Evolutionary conservation across 2,113 vertebrate genomes (phyloP).

Genomic region (Gyps fulvus): DNA sequence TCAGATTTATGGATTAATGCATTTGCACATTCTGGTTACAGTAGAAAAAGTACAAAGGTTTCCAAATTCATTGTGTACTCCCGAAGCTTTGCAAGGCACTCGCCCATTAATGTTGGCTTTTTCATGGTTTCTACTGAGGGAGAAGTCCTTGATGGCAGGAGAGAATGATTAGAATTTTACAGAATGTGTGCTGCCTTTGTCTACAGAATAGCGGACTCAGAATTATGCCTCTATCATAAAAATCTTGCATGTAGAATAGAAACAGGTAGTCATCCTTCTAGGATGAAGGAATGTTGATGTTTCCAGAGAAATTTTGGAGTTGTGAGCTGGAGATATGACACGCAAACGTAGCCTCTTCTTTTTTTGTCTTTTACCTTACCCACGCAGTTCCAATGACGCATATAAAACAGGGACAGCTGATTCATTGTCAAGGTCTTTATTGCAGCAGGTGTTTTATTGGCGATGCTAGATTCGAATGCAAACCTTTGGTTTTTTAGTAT

Average conservation of each 20-base stretch:
- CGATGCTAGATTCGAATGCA: background rate
- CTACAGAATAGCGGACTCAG: background rate
- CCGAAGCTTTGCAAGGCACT: background rate
- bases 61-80: background rate
- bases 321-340: background rate
- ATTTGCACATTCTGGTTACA: background rate
- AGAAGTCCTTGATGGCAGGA: background rate
- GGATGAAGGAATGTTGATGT: background rate
- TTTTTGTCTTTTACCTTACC: background rate
- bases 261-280: background rate
- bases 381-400: background rate
- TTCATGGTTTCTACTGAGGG: background rate
- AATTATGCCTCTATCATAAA: background rate
- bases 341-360: background rate
- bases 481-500: background rate
- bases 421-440: background rate
- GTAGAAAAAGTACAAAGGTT: background rate
- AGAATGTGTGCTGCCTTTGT: background rate
- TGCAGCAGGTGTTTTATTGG: background rate
- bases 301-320: background rate
- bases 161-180: background rate
- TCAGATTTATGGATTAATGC: background rate
- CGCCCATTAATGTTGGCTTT: background rate
- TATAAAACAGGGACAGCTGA: background rate
- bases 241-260: background rate